phyloP scores from a whole-genome alignment of 2,888 invertebrate species.

The Chalcis sispes region DNA sequence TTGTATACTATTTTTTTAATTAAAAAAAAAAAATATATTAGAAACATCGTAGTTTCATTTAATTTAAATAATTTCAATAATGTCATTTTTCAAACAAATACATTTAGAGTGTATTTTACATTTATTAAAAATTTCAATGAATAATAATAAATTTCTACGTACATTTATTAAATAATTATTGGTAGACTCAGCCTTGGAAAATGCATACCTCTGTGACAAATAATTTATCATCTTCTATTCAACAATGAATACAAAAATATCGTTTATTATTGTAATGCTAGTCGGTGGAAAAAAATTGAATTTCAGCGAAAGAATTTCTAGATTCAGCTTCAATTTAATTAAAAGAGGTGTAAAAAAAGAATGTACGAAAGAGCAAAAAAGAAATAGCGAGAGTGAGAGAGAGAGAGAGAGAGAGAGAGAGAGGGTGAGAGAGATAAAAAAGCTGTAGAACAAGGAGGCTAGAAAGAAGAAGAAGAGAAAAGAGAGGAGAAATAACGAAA shows the following conservation, averaged over 20 bases:
- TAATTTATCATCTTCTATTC: slow-evolving; percentile 19
- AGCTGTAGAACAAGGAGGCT: neutral
- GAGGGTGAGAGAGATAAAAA: neutral
- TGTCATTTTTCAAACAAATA: too few relatives aligned
- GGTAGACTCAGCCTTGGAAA: too few relatives aligned
- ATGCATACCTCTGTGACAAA: slow-evolving; percentile 6
- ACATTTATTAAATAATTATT: too few relatives aligned
- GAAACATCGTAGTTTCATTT: too few relatives aligned
- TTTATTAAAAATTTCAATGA: too few relatives aligned
- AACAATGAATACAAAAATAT: slow-evolving; percentile 41
- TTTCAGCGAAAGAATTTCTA: slow-evolving; percentile 39
- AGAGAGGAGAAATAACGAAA: slow-evolving; percentile 41
- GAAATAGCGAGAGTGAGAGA: neutral
- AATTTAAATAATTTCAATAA: too few relatives aligned
- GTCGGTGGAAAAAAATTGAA: slow-evolving; percentile 21
- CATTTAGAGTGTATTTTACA: too few relatives aligned
- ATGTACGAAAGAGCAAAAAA: too few relatives aligned
- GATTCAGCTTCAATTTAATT: slow-evolving; percentile 52
- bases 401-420: neutral
- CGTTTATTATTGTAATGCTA: slow-evolving; percentile 26
- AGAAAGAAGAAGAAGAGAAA: neutral
- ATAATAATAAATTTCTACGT: too few relatives aligned
- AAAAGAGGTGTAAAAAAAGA: slow-evolving; percentile 18
- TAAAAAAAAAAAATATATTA: too few relatives aligned
- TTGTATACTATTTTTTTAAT: too few relatives aligned